Evolutionary conservation across 2,797 vertebrate species (phyloP).

Genomic region (Amblyraja radiata): DNA sequence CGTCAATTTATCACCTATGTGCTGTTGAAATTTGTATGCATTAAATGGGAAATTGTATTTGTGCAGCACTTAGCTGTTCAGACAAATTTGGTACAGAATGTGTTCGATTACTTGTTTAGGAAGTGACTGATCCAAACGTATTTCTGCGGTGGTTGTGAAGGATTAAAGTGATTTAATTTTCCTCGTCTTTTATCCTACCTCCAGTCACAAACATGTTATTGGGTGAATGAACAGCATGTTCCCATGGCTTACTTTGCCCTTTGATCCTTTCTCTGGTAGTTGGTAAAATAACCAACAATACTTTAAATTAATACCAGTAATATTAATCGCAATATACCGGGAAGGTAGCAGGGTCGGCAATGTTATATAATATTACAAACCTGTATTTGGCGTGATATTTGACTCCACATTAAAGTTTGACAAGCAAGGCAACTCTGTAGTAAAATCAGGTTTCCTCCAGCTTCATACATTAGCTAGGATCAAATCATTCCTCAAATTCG

Average conservation of each 20-base stretch:
- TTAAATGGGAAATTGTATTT: too few species aligned
- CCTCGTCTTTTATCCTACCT: neutral
- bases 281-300: neutral
- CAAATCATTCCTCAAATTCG: too few species aligned
- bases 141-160: neutral
- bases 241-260: neutral
- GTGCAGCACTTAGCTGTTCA: neutral
- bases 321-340: neutral
- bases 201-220: neutral
- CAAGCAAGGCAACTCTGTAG: too few species aligned
- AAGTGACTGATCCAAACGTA: neutral
- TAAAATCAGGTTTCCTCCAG: too few species aligned
- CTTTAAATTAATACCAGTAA: neutral
- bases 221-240: neutral
- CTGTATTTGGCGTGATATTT: neutral
- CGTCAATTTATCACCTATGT: too few species aligned
- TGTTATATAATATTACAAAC: neutral
- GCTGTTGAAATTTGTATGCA: neutral
- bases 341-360: neutral
- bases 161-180: neutral
- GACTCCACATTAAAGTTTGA: too few species aligned
- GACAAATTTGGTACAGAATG: neutral
- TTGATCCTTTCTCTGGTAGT: neutral
- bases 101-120: neutral
- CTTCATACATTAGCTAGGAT: too few species aligned